phyloP scores from a whole-genome alignment of 2,888 invertebrate genomes.

The Mayetiola destructor region DNA sequence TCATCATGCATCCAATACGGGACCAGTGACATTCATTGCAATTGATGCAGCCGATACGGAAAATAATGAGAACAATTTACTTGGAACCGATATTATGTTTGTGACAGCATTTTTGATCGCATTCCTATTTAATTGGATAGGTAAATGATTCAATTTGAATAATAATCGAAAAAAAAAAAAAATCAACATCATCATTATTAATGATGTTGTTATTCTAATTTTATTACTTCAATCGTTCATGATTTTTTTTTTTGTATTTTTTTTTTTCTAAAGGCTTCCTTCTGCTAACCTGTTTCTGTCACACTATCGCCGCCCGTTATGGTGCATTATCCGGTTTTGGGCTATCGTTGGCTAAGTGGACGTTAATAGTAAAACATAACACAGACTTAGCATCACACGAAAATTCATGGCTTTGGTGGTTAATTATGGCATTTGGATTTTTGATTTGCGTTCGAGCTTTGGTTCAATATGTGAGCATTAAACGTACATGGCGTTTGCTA shows the following conservation, averaged over 20 bases:
- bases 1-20: slow-evolving; percentile 22
- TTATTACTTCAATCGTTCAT: too few relatives aligned
- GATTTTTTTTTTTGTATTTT: too few relatives aligned
- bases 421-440: slow-evolving; percentile 79
- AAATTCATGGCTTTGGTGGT: slow-evolving; percentile 86
- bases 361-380: slow-evolving; percentile 81
- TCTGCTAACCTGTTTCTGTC: slow-evolving; percentile 83
- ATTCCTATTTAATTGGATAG: slow-evolving; percentile 86
- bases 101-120: slow-evolving; percentile 88
- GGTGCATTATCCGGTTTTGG: slow-evolving; percentile 88
- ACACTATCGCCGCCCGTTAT: slow-evolving; percentile 84
- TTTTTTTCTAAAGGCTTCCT: too few relatives aligned
- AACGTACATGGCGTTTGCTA: slow-evolving; percentile 73
- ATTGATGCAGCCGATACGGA: slow-evolving; percentile 56
- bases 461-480: slow-evolving; percentile 77
- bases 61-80: slow-evolving; percentile 60
- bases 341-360: slow-evolving; percentile 87
- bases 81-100: slow-evolving; percentile 89
- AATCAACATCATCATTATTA: too few relatives aligned
- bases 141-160: too few relatives aligned
- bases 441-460: slow-evolving; percentile 76
- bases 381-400: slow-evolving; percentile 75
- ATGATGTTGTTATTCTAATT: too few relatives aligned
- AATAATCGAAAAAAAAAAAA: too few relatives aligned
- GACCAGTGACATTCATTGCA: slow-evolving; percentile 55